Percentiles rank a stretch among this genome's conserved stretches.
These are phyloP conservation scores for Enteromius argenteus DNA, from an alignment of 2,797 vertebrate genomes.

Conservation along the genomic window DNA sequence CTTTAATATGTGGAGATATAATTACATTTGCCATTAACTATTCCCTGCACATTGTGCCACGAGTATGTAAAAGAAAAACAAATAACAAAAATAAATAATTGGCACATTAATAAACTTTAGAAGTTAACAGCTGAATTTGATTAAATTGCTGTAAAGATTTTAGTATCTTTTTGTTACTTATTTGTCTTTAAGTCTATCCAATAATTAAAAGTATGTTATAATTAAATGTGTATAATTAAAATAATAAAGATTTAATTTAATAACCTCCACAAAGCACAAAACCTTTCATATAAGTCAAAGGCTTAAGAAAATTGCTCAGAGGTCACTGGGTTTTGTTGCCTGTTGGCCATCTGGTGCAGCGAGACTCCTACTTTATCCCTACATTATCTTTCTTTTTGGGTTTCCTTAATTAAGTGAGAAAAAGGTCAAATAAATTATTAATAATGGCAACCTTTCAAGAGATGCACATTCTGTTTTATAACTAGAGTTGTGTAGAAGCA, in stretches of 20 bases:
- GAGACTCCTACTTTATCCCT: background rate
- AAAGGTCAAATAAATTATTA: background rate
- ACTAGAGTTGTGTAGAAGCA: background rate
- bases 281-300: background rate
- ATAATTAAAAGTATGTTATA: too few species aligned
- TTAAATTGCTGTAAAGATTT: background rate
- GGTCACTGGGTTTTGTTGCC: conserved; percentile 11
- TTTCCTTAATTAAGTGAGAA: background rate
- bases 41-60: background rate
- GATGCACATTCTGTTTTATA: background rate
- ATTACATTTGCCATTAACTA: conserved; percentile 8
- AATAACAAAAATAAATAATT: background rate
- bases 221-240: background rate
- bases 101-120: background rate
- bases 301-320: background rate
- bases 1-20: background rate
- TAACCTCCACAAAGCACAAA: background rate
- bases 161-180: background rate
- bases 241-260: background rate
- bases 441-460: background rate
- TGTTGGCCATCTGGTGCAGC: conserved; percentile 11
- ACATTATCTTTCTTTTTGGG: background rate
- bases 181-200: background rate
- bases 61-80: background rate
- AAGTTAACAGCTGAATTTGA: background rate